phyloP scores from a whole-genome alignment of 2,113 vertebrate species.

The Pseudorasbora parva region DNA sequence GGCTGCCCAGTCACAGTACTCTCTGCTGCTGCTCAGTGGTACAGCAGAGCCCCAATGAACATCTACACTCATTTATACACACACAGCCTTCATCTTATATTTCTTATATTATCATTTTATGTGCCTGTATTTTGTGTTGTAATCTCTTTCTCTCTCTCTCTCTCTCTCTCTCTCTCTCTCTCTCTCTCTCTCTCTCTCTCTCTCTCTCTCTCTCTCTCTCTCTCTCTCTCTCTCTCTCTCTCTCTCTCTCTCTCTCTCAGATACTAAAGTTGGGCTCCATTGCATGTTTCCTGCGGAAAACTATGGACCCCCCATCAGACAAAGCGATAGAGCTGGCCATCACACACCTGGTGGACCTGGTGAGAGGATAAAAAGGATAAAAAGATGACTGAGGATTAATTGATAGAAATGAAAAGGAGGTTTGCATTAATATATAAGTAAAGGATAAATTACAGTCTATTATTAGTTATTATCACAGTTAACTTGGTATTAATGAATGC shows the following conservation, averaged over 20 bases:
- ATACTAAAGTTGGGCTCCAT: conserved; percentile 93
- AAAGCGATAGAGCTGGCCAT: conserved; percentile 86
- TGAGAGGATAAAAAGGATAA: conserved; percentile 64
- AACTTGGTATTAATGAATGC: neutral
- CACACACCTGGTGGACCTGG: conserved; percentile 91
- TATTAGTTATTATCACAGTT: neutral
- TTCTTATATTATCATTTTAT: neutral
- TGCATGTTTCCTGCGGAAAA: conserved; percentile 85
- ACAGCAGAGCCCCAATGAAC: neutral
- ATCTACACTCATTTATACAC: neutral
- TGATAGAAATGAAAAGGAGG: neutral
- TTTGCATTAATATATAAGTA: neutral
- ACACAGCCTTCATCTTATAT: neutral
- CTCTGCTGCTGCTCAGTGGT: neutral
- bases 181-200: neutral
- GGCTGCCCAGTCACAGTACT: neutral
- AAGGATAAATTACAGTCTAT: neutral
- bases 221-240: neutral
- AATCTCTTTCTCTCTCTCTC: too few relatives aligned
- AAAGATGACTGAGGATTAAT: neutral
- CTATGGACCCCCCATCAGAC: conserved; percentile 88
- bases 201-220: neutral
- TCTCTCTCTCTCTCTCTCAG: conserved; percentile 65
- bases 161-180: neutral
- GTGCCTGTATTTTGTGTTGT: neutral